Percentiles rank a stretch among this genome's conserved stretches.
phyloP scores from a whole-genome alignment of 2,113 vertebrate species.

The Quiscalus mexicanus region DNA sequence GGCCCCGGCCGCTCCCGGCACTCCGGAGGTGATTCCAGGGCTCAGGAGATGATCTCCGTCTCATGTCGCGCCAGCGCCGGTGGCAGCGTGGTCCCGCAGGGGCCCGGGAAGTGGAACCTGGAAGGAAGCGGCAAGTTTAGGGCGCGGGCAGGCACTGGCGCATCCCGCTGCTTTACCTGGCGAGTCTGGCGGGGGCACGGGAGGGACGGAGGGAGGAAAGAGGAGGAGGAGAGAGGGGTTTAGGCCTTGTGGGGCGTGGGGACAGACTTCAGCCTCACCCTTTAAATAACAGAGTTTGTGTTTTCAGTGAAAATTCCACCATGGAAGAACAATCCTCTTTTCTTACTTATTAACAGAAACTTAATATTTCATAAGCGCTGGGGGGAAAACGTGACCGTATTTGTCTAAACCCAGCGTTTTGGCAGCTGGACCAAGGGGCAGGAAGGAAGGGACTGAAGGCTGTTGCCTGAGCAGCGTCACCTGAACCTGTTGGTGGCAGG shows the following conservation, averaged over 20 bases:
- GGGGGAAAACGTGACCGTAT: accelerated
- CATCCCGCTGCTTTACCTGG: neutral
- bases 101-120: conserved; percentile 92
- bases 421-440: accelerated
- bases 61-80: conserved; percentile 84
- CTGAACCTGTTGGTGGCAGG: conserved; percentile 85
- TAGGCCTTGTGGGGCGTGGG: accelerated
- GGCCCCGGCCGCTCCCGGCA: neutral
- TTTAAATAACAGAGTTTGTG: accelerated
- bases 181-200: neutral
- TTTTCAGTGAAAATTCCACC: too few species aligned
- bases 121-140: neutral
- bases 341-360: neutral
- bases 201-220: too few species aligned
- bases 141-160: neutral
- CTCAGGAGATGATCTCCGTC: conserved; percentile 68
- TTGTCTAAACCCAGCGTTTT: neutral
- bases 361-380: accelerated
- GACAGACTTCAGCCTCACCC: neutral
- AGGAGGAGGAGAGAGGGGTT: accelerated
- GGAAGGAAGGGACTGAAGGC: neutral
- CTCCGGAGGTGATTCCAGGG: neutral
- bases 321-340: neutral
- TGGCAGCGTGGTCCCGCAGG: conserved; percentile 88
- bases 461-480: conserved; percentile 65